These are phyloP conservation scores for Iguana delicatissima DNA, from an alignment of 2,797 vertebrate species.

Conservation along the genomic window DNA sequence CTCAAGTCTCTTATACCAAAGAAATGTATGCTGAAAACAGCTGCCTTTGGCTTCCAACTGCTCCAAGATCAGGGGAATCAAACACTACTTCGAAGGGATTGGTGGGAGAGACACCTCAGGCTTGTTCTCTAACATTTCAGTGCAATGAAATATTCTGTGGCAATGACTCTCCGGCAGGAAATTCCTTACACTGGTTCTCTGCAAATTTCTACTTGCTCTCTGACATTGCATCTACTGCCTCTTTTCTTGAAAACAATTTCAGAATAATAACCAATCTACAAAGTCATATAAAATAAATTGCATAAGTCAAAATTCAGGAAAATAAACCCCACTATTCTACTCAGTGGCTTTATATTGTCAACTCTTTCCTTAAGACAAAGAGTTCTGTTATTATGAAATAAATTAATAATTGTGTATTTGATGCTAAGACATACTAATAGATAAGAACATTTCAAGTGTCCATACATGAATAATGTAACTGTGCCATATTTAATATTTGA, in stretches of 20 bases:
- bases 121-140: neutral
- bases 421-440: neutral
- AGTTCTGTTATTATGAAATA: neutral
- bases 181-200: neutral
- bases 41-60: neutral
- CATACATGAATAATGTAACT: neutral
- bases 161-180: neutral
- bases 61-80: neutral
- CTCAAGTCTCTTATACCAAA: neutral
- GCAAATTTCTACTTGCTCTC: neutral
- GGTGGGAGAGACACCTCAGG: neutral
- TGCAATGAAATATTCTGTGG: neutral
- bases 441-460: neutral
- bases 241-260: neutral
- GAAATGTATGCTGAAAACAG: neutral
- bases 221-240: neutral
- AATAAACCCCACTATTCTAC: neutral
- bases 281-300: neutral
- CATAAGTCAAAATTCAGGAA: neutral
- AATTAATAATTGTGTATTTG: neutral
- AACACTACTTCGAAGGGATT: neutral
- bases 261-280: neutral
- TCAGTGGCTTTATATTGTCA: slow-evolving; percentile 5
- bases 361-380: neutral
- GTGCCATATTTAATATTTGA: neutral